phyloP scores from a whole-genome alignment of 1,140 invertebrate species.

The Anoplolepis gracilipes region DNA sequence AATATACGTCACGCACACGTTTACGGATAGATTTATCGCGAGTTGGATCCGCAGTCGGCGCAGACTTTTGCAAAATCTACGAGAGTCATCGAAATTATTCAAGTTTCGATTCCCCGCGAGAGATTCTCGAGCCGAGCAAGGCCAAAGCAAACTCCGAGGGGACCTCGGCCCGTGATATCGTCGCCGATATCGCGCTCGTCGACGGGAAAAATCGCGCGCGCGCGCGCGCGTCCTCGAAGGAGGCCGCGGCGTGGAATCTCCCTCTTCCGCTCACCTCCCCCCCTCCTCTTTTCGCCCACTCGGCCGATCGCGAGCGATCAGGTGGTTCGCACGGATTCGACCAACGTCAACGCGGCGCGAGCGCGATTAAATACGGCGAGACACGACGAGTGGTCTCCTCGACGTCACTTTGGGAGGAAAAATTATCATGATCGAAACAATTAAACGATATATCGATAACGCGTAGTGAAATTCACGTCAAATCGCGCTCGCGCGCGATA shows the following conservation, averaged over 20 bases:
- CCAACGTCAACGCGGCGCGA: neutral
- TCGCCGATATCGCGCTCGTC: constrained; percentile 12
- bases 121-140: neutral
- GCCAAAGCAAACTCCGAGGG: neutral
- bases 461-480: no score
- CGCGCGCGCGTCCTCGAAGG: neutral
- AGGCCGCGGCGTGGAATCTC: constrained; percentile 17
- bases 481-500: neutral
- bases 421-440: neutral
- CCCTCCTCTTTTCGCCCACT: neutral
- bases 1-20: no score
- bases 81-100: neutral
- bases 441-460: neutral
- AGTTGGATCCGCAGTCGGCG: no score
- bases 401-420: neutral
- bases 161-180: neutral
- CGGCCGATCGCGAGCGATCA: constrained; percentile 27
- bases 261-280: neutral
- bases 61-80: no score
- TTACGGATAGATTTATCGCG: no score
- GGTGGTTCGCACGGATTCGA: constrained; percentile 19
- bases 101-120: neutral
- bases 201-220: neutral
- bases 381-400: neutral
- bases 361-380: neutral